Base-by-base conservation (phyloP, 2,113 vertebrate genomes). In the Greenwoodochromis staneri region DNA sequence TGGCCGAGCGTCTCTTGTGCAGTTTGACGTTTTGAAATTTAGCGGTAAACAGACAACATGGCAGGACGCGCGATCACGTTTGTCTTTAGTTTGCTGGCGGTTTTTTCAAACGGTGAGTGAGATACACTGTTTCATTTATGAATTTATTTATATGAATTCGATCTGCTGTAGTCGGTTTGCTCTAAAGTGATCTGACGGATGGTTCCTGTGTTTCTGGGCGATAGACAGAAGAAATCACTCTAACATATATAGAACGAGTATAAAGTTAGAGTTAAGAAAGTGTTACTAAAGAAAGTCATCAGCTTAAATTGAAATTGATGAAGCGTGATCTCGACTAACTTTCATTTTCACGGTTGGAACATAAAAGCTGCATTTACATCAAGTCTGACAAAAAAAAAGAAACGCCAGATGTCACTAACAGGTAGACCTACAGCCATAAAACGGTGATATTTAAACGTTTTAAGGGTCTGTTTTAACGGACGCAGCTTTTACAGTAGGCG, bases 1-100 rank as follows among this genome's bases (percentile, higher is more conserved):
- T 54, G 53, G 2, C 10, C 53, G 2, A 54, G 53, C n/a, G 0
- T 12, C 3, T 12, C n/a, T 7, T 0, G 1, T 21, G 53, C n/a
- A 11, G n/a, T 54, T 53, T 53, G 19, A 1, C 0, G n/a, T 21
- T 54, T 7, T 54, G 3, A 36, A 66, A 51, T n/a, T 1, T 59
- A 29, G 54, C 12, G 21, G 54, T 13, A 12, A 13, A 7, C 11
- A 4, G 54, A 24, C 4, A 55, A 24, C 21, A 55, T 24, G 54
- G 11, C 54, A 55, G 21, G 21, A 0, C 54, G 21, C 11, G 55
- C 13, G 8, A 29, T 29, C 12, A 29, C 8, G 24, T 29, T 59
- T 59, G 24, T 59, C 24, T 59, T 27, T 59, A 16, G 12, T 59
- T 59, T 29, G 24, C 7, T 29, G 55, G 55, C 27, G 6, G 0